A percentile compares a stretch with the other conserved stretches of the same genome.
These are phyloP conservation scores for Xenentodon cancila DNA, from an alignment of 2,797 vertebrate genomes.

Conservation along the genomic window DNA sequence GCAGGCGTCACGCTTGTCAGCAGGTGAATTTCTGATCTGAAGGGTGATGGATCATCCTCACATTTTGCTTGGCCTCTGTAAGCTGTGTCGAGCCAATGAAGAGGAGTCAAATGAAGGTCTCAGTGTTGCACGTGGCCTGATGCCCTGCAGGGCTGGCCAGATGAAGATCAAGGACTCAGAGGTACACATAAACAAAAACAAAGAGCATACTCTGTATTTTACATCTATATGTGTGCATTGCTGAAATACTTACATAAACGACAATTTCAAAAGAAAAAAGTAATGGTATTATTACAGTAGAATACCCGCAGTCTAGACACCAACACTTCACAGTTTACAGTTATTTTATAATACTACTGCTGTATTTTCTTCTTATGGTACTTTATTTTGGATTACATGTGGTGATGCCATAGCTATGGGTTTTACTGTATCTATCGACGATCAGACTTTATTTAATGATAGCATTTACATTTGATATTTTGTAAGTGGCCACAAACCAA, in stretches of 20 bases:
- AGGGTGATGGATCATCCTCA: conserved; percentile 24
- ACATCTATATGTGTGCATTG: neutral
- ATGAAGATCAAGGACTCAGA: neutral
- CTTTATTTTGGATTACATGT: no score
- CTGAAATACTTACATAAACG: neutral
- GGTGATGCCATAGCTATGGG: no score
- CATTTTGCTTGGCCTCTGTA: conserved; percentile 27
- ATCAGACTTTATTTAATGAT: no score
- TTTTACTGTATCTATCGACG: no score
- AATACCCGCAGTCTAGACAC: no score
- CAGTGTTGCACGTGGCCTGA: conserved; percentile 36
- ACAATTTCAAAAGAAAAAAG: neutral
- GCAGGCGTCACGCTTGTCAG: neutral
- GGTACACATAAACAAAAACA: neutral
- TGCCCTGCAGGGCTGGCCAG: neutral
- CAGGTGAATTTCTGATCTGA: conserved; percentile 19
- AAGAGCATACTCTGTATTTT: neutral
- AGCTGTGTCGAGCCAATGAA: conserved; percentile 32
- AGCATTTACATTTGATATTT: no score
- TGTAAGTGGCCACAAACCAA: no score
- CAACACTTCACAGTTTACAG: no score
- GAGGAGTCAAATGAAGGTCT: conserved; percentile 39
- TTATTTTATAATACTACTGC: no score
- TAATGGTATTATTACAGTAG: no score
- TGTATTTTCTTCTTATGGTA: no score